Conservation (phyloP, 2,113 vertebrate genomes). For the Pyxicephalus adspersus region DNA sequence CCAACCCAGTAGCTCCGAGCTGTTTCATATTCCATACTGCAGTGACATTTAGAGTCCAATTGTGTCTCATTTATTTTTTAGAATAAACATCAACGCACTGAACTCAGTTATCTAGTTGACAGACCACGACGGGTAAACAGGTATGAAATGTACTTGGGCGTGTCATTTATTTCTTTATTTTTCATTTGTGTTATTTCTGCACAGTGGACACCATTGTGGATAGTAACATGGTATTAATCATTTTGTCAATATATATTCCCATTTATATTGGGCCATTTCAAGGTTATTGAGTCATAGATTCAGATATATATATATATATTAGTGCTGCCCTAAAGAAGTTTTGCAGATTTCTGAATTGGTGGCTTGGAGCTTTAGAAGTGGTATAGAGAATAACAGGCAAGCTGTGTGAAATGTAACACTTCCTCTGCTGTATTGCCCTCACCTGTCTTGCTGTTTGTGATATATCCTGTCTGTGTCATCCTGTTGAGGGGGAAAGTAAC, state of each 20-base stretch:
- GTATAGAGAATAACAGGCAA: too few species aligned
- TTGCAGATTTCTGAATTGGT: too few species aligned
- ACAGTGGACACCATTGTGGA: neutral
- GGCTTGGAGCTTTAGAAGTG: too few species aligned
- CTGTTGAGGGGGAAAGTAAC: slow-evolving; percentile 48
- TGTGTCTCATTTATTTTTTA: slow-evolving; percentile 75
- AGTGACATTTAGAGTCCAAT: slow-evolving; percentile 60
- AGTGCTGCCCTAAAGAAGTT: too few species aligned
- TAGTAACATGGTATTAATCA: neutral
- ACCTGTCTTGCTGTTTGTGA: neutral
- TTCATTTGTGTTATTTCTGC: neutral
- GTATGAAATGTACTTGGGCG: slow-evolving; percentile 69
- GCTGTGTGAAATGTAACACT: neutral
- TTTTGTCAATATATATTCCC: neutral
- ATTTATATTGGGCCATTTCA: too few species aligned
- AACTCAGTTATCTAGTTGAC: slow-evolving; percentile 98
- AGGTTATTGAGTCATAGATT: too few species aligned
- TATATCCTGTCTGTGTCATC: neutral
- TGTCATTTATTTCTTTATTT: slow-evolving; percentile 4
- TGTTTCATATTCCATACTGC: slow-evolving; percentile 44
- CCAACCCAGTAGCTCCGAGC: slow-evolving; percentile 26
- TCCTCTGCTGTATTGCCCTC: too few species aligned
- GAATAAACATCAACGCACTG: slow-evolving; percentile 95
- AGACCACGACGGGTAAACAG: slow-evolving; percentile 97
- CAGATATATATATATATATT: too few species aligned